These are phyloP conservation scores for Miniopterus natalensis DNA, from an alignment of 2,113 vertebrate genomes.

Conservation along the genomic window DNA sequence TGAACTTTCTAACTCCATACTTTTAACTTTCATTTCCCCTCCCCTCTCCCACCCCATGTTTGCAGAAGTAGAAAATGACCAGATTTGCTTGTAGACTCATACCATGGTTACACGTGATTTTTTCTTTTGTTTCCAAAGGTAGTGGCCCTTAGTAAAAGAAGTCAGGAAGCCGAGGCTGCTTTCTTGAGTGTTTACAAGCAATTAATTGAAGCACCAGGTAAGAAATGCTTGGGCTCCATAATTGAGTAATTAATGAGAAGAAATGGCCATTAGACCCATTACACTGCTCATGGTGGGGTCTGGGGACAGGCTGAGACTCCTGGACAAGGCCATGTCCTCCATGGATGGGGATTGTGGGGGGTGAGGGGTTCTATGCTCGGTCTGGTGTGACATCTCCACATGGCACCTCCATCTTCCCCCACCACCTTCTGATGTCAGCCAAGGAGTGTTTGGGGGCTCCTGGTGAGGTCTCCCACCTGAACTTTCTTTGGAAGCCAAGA, in stretches of 20 bases:
- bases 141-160: constrained; percentile 97
- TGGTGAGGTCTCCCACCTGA: background rate
- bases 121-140: constrained; percentile 90
- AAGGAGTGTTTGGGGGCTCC: background rate
- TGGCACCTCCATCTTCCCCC: background rate
- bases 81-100: background rate
- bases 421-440: background rate
- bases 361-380: background rate
- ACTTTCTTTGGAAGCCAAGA: background rate
- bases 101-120: background rate
- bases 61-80: background rate
- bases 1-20: background rate
- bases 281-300: background rate
- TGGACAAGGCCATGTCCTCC: background rate
- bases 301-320: background rate
- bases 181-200: constrained; percentile 98
- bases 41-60: background rate
- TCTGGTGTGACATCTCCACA: background rate
- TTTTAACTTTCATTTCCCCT: background rate
- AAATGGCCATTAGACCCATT: too few species aligned
- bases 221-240: constrained; percentile 82
- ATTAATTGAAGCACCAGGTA: constrained; percentile 97
- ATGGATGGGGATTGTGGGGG: background rate
- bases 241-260: constrained; percentile 56
- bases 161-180: constrained; percentile 97